Percentiles rank a stretch among this genome's conserved stretches.
phyloP scores from a whole-genome alignment of 2,888 invertebrate genomes.

The Enoplolaimus lenunculus region DNA sequence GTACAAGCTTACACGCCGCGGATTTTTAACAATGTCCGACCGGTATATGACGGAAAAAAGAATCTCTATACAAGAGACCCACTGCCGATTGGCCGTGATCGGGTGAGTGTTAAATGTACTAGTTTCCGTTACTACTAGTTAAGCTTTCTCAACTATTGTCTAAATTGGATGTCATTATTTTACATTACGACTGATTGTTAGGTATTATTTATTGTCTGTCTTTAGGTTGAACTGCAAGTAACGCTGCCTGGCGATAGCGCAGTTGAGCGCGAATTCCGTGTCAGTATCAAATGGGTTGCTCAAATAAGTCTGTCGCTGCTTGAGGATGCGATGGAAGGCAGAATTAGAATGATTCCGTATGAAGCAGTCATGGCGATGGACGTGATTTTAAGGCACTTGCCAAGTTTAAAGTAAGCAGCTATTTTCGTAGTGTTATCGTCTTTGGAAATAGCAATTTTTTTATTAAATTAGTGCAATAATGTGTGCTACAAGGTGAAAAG shows the following conservation, averaged over 20 bases:
- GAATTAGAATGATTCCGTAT: slow-evolving; percentile 76
- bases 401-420: slow-evolving; percentile 69
- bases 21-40: slow-evolving; percentile 44
- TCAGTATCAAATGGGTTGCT: slow-evolving; percentile 92
- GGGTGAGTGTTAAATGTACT: slow-evolving; percentile 48
- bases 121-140: no score
- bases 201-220: no score
- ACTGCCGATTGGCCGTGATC: slow-evolving; percentile 85
- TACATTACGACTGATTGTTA: no score
- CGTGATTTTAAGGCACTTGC: slow-evolving; percentile 96
- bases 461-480: neutral
- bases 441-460: neutral
- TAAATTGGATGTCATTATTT: neutral
- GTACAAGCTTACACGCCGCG: slow-evolving; percentile 31
- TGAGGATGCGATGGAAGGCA: slow-evolving; percentile 92
- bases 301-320: slow-evolving; percentile 78
- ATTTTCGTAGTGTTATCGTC: neutral
- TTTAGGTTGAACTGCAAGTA: slow-evolving; percentile 48
- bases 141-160: no score
- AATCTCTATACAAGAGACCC: slow-evolving; percentile 96
- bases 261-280: slow-evolving; percentile 89
- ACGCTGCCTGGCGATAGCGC: slow-evolving; percentile 89
- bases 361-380: slow-evolving; percentile 90
- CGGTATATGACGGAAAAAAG: slow-evolving; percentile 96
- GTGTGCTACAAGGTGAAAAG: neutral